Evolutionary conservation across 1,140 invertebrate genomes (phyloP).

Genomic region (Ptiloglossa arizonensis): DNA sequence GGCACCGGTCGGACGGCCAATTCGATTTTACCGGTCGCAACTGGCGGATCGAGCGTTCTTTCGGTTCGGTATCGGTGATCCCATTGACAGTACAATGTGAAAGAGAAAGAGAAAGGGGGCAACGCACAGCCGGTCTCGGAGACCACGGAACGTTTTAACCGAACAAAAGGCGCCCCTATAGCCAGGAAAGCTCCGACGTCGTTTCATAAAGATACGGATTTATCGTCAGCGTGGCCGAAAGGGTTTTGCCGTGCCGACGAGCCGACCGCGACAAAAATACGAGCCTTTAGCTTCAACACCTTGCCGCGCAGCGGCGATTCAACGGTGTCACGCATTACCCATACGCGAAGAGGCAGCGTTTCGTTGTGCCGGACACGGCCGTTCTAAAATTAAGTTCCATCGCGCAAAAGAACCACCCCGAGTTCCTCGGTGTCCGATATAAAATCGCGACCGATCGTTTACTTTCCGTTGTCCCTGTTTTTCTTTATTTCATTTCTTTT

Average conservation of each 20-base stretch:
- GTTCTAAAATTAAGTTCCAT: conserved; percentile 68
- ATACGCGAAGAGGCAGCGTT: conserved; percentile 26
- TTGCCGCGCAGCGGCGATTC: conserved; percentile 61
- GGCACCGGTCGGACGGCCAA: background rate
- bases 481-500: no score
- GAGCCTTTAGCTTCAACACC: conserved; percentile 70
- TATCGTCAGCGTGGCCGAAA: conserved; percentile 61
- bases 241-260: conserved; percentile 53
- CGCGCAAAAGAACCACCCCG: conserved; percentile 48
- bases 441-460: background rate
- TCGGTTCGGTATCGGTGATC: conserved; percentile 26
- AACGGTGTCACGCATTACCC: conserved; percentile 50
- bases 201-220: conserved; percentile 74
- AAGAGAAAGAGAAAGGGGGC: conserved; percentile 43
- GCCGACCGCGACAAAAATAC: conserved; percentile 64
- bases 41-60: background rate
- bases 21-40: conserved; percentile 8
- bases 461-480: background rate
- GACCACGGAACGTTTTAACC: conserved; percentile 51
- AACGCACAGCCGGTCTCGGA: conserved; percentile 35
- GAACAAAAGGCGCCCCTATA: conserved; percentile 63
- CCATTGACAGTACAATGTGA: conserved; percentile 61
- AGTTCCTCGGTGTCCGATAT: conserved; percentile 29
- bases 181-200: conserved; percentile 58
- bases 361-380: conserved; percentile 26